A percentile compares a stretch with the other conserved stretches of the same genome.
Conservation (phyloP, 2,113 vertebrate genomes). For the Uria lomvia region DNA sequence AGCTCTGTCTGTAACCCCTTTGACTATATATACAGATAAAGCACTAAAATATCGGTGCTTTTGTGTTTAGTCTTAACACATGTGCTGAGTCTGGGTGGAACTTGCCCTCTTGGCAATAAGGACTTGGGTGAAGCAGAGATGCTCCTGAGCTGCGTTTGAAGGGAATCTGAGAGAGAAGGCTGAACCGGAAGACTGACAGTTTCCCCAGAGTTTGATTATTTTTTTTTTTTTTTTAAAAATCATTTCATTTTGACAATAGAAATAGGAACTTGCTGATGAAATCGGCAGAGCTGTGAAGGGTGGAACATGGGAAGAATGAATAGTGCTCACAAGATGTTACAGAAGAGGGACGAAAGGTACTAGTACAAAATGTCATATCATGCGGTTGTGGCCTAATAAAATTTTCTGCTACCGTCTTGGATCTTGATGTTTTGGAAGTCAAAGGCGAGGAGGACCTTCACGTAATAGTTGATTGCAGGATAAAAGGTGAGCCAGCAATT, state of each 20-base stretch:
- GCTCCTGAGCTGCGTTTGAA: background rate
- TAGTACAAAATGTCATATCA: background rate
- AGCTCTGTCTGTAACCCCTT: background rate
- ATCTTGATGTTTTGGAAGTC: background rate
- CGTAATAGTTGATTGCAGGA: background rate
- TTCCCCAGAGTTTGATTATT: background rate
- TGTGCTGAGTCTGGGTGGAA: background rate
- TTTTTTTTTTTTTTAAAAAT: background rate
- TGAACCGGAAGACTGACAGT: background rate
- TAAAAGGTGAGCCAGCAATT: background rate
- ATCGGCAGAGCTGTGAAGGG: background rate
- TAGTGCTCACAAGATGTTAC: background rate
- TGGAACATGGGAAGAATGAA: background rate
- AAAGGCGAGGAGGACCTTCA: background rate
- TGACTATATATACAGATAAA: background rate
- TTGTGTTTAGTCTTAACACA: background rate
- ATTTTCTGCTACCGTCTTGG: background rate
- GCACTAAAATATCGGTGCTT: background rate
- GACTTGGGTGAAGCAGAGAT: background rate
- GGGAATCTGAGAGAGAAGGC: background rate
- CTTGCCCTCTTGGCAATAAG: background rate
- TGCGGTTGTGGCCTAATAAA: background rate
- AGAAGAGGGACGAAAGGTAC: background rate
- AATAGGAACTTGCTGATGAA: background rate
- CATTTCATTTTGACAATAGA: background rate